phyloP scores from a whole-genome alignment of 2,888 invertebrate species.

The Incurvaria masculella region DNA sequence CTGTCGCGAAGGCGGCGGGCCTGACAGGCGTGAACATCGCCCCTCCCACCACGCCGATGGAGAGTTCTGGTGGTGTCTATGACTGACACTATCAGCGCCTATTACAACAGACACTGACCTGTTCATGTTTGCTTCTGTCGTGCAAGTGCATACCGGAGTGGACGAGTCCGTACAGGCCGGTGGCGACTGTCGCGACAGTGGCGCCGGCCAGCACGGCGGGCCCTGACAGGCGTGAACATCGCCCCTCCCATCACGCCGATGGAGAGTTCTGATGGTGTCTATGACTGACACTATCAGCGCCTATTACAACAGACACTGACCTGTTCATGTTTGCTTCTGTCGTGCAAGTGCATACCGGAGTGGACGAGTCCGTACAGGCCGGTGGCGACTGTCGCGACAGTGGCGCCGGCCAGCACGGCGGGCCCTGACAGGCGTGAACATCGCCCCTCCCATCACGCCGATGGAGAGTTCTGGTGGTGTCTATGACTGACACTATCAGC shows the following conservation, averaged over 20 bases:
- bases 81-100: conserved; percentile 36
- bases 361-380: conserved; percentile 52
- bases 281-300: too few relatives aligned
- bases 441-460: conserved; percentile 49
- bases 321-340: conserved; percentile 50
- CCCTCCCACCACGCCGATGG: conserved; percentile 50
- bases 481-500: conserved; percentile 36
- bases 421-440: conserved; percentile 49
- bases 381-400: conserved; percentile 40
- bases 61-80: conserved; percentile 39
- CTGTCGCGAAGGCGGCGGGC: conserved; percentile 44
- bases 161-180: conserved; percentile 51
- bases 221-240: conserved; percentile 45
- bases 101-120: too few relatives aligned
- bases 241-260: conserved; percentile 52
- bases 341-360: conserved; percentile 44
- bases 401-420: conserved; percentile 43
- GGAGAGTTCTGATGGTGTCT: too few relatives aligned
- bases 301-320: conserved; percentile 23
- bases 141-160: conserved; percentile 44
- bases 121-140: conserved; percentile 48
- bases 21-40: conserved; percentile 51
- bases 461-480: conserved; percentile 42
- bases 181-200: conserved; percentile 39
- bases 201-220: conserved; percentile 47